These are phyloP conservation scores for Sepiola atlantica DNA, from an alignment of 2,888 invertebrate genomes.

Conservation along the genomic window DNA sequence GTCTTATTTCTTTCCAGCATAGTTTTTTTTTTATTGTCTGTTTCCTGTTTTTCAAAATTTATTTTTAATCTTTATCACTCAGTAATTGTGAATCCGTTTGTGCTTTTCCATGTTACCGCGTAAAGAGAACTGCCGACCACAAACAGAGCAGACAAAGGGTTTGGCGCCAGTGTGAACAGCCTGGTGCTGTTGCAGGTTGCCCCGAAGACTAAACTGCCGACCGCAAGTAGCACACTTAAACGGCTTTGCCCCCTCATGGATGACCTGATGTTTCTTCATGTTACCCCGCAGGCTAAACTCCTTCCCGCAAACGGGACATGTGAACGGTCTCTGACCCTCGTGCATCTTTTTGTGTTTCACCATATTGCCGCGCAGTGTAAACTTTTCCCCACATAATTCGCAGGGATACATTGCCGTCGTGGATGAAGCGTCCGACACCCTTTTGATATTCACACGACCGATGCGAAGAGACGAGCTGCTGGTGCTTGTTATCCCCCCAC, in stretches of 20 bases:
- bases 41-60: too few species aligned
- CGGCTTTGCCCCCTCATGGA: slow-evolving; percentile 33
- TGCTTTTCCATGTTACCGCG: slow-evolving; percentile 42
- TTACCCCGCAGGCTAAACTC: slow-evolving; percentile 23
- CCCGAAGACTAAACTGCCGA: slow-evolving; percentile 13
- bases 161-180: slow-evolving; percentile 35
- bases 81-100: slow-evolving; percentile 42
- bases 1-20: neutral
- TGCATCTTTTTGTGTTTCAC: slow-evolving; percentile 14
- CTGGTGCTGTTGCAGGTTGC: slow-evolving; percentile 41
- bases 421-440: neutral
- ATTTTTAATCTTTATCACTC: neutral
- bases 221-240: slow-evolving; percentile 33
- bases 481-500: neutral
- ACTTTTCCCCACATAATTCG: slow-evolving; percentile 37
- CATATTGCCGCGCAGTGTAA: slow-evolving; percentile 36
- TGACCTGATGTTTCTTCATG: slow-evolving; percentile 37
- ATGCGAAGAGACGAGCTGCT: neutral
- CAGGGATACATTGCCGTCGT: neutral
- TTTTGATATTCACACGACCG: neutral
- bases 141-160: slow-evolving; percentile 36
- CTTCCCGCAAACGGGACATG: slow-evolving; percentile 35
- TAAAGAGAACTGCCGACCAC: slow-evolving; percentile 42
- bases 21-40: neutral
- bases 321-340: neutral